Evolutionary conservation across 2,113 vertebrate species (phyloP).

Genomic region (Reinhardtius hippoglossoides): DNA sequence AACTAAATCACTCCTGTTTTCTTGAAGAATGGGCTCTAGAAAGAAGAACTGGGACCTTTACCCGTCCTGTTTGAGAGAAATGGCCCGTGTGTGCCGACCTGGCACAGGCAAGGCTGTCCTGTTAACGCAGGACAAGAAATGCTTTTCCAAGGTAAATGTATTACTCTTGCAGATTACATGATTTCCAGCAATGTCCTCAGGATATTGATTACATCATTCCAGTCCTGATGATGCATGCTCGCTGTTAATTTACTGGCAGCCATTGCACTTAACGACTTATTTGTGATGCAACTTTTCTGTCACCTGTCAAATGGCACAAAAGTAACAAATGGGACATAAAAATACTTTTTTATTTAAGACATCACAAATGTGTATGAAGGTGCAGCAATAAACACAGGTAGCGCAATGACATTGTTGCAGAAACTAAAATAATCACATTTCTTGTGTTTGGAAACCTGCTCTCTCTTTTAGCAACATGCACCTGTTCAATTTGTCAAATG

Average conservation of each 20-base stretch:
- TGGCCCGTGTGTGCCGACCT: slow-evolving; percentile 92
- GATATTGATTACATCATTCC: not conserved
- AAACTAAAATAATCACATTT: too few species aligned
- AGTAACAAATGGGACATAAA: not conserved
- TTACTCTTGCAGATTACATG: too few species aligned
- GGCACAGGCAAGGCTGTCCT: slow-evolving; percentile 91
- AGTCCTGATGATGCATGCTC: not conserved
- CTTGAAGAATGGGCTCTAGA: slow-evolving; percentile 91
- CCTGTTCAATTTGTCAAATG: too few species aligned
- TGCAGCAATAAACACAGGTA: not conserved
- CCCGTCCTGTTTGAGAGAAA: slow-evolving; percentile 91
- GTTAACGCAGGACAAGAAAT: slow-evolving; percentile 97
- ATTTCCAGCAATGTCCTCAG: too few species aligned
- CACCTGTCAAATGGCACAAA: not conserved
- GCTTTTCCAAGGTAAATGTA: slow-evolving; percentile 90
- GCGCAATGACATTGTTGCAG: not conserved
- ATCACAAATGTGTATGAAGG: not conserved
- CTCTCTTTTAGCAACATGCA: not conserved
- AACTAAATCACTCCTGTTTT: slow-evolving; percentile 1
- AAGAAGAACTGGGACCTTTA: slow-evolving; percentile 99
- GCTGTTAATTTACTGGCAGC: not conserved
- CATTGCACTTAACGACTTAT: not conserved
- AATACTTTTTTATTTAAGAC: not conserved
- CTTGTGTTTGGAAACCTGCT: not conserved
- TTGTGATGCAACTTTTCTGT: too few species aligned